These are phyloP conservation scores for Spilosoma lubricipeda DNA, from an alignment of 2,888 invertebrate genomes.

Conservation along the genomic window DNA sequence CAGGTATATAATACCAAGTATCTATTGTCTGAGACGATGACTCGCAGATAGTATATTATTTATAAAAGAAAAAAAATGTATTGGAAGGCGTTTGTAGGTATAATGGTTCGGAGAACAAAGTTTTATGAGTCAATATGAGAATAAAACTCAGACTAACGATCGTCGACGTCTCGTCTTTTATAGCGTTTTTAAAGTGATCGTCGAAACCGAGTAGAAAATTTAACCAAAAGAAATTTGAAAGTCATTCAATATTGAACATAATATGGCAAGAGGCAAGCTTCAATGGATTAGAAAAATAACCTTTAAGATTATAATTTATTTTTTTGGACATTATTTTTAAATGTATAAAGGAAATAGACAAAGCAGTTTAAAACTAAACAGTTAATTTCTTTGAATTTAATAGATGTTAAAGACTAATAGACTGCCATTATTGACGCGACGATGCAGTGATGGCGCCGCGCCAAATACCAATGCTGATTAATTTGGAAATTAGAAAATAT, in stretches of 20 bases:
- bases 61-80: conserved; percentile 52
- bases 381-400: background rate
- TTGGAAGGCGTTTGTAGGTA: conserved; percentile 49
- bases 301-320: background rate
- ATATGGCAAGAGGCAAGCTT: background rate
- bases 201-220: conserved; percentile 23
- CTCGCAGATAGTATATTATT: conserved; percentile 54
- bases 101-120: conserved; percentile 47
- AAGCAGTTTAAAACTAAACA: background rate
- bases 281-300: background rate
- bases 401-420: background rate
- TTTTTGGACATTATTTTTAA: background rate
- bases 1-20: conserved; percentile 53
- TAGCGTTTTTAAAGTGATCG: conserved; percentile 34
- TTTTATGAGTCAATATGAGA: conserved; percentile 50
- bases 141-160: conserved; percentile 39
- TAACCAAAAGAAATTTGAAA: conserved; percentile 14
- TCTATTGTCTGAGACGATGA: conserved; percentile 59
- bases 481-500: background rate
- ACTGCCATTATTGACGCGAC: background rate
- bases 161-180: conserved; percentile 27
- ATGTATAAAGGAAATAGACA: background rate
- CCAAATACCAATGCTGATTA: background rate
- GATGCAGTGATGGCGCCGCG: background rate
- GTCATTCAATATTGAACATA: conserved; percentile 7